A percentile compares a stretch with the other conserved stretches of the same genome.
Conservation (phyloP, 2,888 invertebrate species). For the Cryptocephalus primarius region DNA sequence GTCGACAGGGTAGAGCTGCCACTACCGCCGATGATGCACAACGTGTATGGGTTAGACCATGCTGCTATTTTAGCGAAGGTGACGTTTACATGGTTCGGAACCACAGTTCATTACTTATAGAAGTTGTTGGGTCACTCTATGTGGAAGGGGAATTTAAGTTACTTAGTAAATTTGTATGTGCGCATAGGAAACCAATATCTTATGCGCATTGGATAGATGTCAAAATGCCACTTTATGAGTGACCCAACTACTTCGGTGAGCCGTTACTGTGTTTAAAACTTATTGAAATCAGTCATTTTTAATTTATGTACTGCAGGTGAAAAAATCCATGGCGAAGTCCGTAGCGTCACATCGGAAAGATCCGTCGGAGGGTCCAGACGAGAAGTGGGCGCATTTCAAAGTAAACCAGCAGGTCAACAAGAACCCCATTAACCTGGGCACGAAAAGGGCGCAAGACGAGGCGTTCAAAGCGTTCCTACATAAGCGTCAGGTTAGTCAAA, state of each 20-base stretch:
- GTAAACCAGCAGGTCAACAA: slow-evolving; percentile 18
- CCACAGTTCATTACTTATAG: no score
- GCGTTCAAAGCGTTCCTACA: slow-evolving; percentile 46
- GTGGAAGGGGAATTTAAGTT: no score
- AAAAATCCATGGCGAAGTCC: slow-evolving; percentile 21
- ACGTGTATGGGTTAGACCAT: slow-evolving; percentile 61
- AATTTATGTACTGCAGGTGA: slow-evolving; percentile 10
- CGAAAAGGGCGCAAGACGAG: slow-evolving; percentile 34
- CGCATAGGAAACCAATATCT: no score
- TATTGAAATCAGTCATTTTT: neutral
- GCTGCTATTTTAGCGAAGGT: slow-evolving; percentile 46
- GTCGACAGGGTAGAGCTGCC: slow-evolving; percentile 32
- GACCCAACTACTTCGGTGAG: no score
- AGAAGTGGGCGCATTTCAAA: slow-evolving; percentile 14
- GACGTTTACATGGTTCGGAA: no score
- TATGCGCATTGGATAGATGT: no score
- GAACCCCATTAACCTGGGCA: slow-evolving; percentile 21
- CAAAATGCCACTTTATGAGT: no score
- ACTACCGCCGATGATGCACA: slow-evolving; percentile 60
- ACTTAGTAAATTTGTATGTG: no score
- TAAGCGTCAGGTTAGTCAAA: slow-evolving; percentile 38
- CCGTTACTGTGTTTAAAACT: no score
- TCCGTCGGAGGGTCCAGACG: slow-evolving; percentile 5
- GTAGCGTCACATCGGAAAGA: slow-evolving; percentile 21
- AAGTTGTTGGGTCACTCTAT: no score